phyloP scores from a whole-genome alignment of 2,888 invertebrate species.

The Pseudococcus viburni region DNA sequence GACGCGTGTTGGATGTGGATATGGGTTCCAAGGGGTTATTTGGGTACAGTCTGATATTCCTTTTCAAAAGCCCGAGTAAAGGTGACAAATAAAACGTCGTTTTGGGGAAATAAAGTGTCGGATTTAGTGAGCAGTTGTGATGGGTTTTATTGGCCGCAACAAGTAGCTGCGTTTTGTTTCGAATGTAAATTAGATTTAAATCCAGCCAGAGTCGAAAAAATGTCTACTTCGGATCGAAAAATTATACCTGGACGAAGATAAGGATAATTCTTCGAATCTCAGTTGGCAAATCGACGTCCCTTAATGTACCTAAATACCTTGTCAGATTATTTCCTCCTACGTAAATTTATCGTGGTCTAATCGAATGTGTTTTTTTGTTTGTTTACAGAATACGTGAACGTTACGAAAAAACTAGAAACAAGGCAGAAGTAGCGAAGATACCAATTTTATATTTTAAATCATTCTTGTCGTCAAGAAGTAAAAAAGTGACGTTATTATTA shows the following conservation, averaged over 20 bases:
- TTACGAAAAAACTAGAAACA: background rate
- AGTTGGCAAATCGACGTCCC: background rate
- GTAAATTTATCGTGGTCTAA: background rate
- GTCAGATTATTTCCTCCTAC: background rate
- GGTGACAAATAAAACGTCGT: constrained; percentile 35
- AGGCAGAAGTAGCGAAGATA: constrained; percentile 31
- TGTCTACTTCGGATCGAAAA: background rate
- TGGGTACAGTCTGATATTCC: background rate
- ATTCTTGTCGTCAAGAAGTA: constrained; percentile 45
- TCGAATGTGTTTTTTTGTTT: background rate
- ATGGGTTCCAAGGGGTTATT: background rate
- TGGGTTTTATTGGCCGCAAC: background rate
- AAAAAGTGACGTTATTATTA: constrained; percentile 58
- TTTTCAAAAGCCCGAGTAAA: background rate
- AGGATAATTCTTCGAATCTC: background rate
- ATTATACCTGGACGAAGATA: background rate
- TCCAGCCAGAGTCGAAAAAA: background rate
- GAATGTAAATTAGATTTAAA: constrained; percentile 14
- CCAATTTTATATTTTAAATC: background rate
- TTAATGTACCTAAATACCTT: background rate
- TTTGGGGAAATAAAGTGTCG: constrained; percentile 27
- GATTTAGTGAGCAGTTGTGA: constrained; percentile 18
- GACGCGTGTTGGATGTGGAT: constrained; percentile 7
- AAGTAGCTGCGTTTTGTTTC: background rate
- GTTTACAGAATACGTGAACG: constrained; percentile 17